Conservation (phyloP, 2,113 vertebrate genomes). For the Leptobrachium leishanense region DNA sequence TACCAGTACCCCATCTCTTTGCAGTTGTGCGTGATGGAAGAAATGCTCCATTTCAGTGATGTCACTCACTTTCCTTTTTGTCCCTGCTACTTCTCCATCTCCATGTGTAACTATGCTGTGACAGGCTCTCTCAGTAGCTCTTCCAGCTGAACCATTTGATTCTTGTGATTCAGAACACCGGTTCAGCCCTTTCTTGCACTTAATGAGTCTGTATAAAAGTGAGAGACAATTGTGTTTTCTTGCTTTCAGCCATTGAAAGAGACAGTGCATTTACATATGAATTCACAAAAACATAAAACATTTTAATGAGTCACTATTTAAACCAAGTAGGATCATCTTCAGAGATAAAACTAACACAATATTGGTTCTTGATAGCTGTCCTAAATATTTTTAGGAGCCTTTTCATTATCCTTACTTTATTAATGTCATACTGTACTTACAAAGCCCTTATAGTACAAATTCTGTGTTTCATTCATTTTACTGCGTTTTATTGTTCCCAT, state of each 20-base stretch:
- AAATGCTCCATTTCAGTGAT: conserved; percentile 86
- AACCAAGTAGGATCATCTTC: too few relatives aligned
- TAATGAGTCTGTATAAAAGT: conserved; percentile 73
- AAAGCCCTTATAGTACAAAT: too few relatives aligned
- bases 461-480: too few relatives aligned
- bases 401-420: too few relatives aligned
- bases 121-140: conserved; percentile 57
- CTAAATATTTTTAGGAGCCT: too few relatives aligned
- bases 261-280: too few relatives aligned
- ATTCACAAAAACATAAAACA: too few relatives aligned
- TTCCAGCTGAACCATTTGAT: conserved; percentile 64
- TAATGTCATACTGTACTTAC: too few relatives aligned
- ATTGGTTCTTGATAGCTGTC: too few relatives aligned
- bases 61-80: conserved; percentile 66
- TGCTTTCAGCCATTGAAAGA: neutral
- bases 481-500: too few relatives aligned
- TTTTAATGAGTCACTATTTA: too few relatives aligned
- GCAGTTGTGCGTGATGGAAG: conserved; percentile 63
- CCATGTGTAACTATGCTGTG: conserved; percentile 66
- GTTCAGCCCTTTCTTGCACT: conserved; percentile 86
- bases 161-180: conserved; percentile 80
- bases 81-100: conserved; percentile 66
- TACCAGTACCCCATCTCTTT: conserved; percentile 66
- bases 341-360: too few relatives aligned
- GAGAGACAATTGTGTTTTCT: neutral